These are phyloP conservation scores for Drosophila aldrichi DNA, from an alignment of 2,888 invertebrate species.

Conservation along the genomic window DNA sequence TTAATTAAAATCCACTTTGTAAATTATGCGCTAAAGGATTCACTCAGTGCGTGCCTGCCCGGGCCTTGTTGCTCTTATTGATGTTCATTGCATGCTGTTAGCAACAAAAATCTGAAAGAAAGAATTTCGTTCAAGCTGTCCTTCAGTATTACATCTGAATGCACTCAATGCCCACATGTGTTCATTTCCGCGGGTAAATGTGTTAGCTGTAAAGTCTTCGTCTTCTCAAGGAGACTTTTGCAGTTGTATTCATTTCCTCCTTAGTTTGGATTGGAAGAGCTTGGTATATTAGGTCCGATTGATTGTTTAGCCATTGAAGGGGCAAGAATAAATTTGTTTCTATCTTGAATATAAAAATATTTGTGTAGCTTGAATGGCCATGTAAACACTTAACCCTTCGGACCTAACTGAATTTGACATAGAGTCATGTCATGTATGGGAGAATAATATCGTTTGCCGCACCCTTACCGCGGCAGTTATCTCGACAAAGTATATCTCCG, in stretches of 20 bases:
- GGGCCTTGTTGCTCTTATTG: slow-evolving; percentile 29
- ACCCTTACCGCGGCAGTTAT: slow-evolving; percentile 8
- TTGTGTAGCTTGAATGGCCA: slow-evolving; percentile 28
- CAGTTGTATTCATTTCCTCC: neutral
- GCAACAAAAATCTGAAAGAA: slow-evolving; percentile 33
- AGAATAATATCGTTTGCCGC: slow-evolving; percentile 7
- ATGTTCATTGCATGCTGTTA: slow-evolving; percentile 29
- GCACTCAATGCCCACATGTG: neutral
- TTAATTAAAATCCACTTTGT: slow-evolving; percentile 81
- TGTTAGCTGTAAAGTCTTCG: neutral
- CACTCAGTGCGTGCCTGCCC: slow-evolving; percentile 48
- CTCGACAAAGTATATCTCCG: slow-evolving; percentile 14
- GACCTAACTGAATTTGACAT: slow-evolving; percentile 1
- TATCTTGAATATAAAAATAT: slow-evolving; percentile 4
- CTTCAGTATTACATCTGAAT: neutral
- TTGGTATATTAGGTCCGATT: neutral
- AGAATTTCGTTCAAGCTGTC: slow-evolving; percentile 25
- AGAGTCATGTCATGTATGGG: slow-evolving; percentile 3
- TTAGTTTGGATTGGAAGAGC: neutral
- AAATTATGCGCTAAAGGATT: slow-evolving; percentile 74
- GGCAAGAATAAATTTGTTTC: neutral
- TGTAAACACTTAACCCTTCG: slow-evolving; percentile 32
- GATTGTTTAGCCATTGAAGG: neutral
- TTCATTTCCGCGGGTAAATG: neutral
- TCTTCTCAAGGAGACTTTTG: neutral